Evolutionary conservation across 2,113 vertebrate genomes (phyloP), one percentile per base, ranked within the genome.

Genomic region (Brachionichthys hirsutus): DNA sequence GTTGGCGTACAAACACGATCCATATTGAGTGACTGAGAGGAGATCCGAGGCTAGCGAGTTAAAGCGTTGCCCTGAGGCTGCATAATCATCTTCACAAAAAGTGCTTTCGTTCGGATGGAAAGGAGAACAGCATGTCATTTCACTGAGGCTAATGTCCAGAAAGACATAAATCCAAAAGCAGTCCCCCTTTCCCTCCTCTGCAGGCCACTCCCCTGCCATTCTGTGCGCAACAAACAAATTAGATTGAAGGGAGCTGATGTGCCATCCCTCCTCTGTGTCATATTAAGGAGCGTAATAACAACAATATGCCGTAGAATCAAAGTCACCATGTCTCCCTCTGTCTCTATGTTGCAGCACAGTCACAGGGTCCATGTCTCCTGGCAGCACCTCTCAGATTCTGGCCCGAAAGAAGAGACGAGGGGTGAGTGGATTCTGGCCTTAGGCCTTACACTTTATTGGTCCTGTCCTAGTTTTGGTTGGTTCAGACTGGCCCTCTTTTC

Each of bases 331-430:
- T 59, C 65, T 70, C 19, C 49, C 11, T 30, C 40, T 54, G 9
- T 70, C 66, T 78, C 66, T 61, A 48, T 55, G 58, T 57, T 61
- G 30, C 86, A 97, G 94, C 83, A 93, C 94, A 17, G 94, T 94
- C 81, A 94, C 92, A 58, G 92, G 94, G 70, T 94, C 94, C 57
- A 91, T 94, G 88, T 94, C 94, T 82, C 94, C 93, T 57, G 91
- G 93, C 55, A 94, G 92, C 1, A 92, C 93, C 42, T 96, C 94
- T 0, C 95, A 97, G 91, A 92, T 94, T 70, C 90, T 96, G 86
- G 96, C 96, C 71, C 92, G 96, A 71, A 98, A 98, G 90, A 97
- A 96, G 84, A 90, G 95, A 79, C 88, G 96, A 92, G 96, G 95
- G 91, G 96, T 98, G 85, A 95, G 94, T 89, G 43, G 41, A 74